Conservation (phyloP, 2,113 vertebrate species). For the Zeus faber region DNA sequence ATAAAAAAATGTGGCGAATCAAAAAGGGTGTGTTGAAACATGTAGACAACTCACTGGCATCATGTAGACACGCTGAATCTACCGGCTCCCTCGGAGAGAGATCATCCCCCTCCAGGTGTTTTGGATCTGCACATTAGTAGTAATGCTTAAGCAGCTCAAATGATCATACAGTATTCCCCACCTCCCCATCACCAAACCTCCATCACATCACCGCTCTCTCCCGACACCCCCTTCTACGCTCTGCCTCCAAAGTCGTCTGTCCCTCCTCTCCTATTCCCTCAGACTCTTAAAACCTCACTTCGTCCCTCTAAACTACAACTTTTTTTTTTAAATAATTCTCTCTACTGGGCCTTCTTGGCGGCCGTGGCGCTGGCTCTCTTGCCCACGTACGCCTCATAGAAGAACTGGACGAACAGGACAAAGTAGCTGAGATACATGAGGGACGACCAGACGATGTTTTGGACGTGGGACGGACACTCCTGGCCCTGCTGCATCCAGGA, state of each 20-base stretch:
- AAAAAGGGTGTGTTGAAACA: too few species aligned
- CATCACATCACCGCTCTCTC: conserved; percentile 23
- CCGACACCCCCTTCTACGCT: conserved; percentile 4
- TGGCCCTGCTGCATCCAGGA: conserved; percentile 98
- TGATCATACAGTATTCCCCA: conserved; percentile 22
- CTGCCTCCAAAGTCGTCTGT: conserved; percentile 39
- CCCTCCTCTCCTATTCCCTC: too few species aligned
- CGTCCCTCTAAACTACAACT: conserved; percentile 26
- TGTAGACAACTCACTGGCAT: too few species aligned
- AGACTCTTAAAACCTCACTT: conserved; percentile 53
- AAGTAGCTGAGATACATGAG: conserved; percentile 99
- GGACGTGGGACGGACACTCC: conserved; percentile 91
- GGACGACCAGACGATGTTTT: conserved; percentile 98
- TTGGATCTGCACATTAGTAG: conserved; percentile 65
- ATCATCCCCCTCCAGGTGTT: conserved; percentile 25
- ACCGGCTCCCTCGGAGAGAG: conserved; percentile 16
- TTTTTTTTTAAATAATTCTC: too few species aligned
- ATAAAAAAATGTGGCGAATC: too few species aligned
- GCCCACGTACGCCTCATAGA: conserved; percentile 92
- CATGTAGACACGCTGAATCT: too few species aligned
- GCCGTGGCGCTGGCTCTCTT: conserved; percentile 60
- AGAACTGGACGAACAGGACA: conserved; percentile 98
- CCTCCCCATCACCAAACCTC: conserved; percentile 4
- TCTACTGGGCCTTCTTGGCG: conserved; percentile 67
- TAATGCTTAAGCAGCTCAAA: conserved; percentile 56